Conservation (phyloP, 2,888 invertebrate genomes). For the Saturnia pavonia region DNA sequence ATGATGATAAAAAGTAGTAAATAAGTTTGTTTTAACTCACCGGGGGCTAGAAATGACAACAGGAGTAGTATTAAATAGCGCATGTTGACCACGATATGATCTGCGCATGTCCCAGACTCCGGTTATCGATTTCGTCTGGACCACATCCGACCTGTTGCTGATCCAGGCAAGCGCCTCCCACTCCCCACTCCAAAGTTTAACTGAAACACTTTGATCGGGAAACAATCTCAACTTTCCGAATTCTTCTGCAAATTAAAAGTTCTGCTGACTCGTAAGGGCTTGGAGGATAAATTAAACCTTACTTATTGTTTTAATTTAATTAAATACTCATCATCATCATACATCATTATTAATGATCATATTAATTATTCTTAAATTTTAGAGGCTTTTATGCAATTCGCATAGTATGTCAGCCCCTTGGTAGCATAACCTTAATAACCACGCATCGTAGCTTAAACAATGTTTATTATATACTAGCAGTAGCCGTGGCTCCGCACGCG, state of each 20-base stretch:
- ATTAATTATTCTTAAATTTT: neutral
- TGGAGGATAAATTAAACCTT: constrained; percentile 2
- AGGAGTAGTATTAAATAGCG: constrained; percentile 67
- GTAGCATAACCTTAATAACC: no score
- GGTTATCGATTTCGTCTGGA: constrained; percentile 65
- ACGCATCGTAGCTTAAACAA: no score
- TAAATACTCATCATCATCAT: no score
- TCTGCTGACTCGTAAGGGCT: constrained; percentile 35
- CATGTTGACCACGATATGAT: constrained; percentile 62
- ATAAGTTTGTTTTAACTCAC: constrained; percentile 58
- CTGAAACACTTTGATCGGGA: constrained; percentile 65
- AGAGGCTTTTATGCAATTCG: neutral
- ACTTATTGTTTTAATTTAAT: constrained; percentile 6
- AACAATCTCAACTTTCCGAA: constrained; percentile 75
- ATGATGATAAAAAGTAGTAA: constrained; percentile 1
- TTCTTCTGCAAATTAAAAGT: constrained; percentile 72
- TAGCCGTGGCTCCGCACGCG: no score
- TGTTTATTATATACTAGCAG: no score
- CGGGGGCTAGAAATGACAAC: constrained; percentile 64
- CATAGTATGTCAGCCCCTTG: no score
- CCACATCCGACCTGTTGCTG: constrained; percentile 70
- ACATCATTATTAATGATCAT: neutral
- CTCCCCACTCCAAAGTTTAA: constrained; percentile 40
- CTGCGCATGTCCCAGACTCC: constrained; percentile 74
- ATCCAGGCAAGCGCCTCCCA: constrained; percentile 53